Base-by-base conservation (phyloP, 2,113 vertebrate genomes). In the Podarcis muralis region DNA sequence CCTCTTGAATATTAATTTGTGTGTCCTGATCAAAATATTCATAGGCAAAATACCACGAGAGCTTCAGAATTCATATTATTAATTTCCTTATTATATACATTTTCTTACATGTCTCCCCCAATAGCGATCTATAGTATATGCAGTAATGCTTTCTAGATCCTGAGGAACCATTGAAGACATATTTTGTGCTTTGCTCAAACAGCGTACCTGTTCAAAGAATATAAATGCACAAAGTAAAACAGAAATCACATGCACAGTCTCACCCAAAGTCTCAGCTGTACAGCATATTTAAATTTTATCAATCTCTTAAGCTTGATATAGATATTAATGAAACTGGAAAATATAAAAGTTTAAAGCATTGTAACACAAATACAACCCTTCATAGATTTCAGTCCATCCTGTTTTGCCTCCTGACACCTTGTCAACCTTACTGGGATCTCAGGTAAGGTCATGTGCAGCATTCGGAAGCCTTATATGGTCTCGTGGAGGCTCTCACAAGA, bases 91-190 rank as follows among this genome's bases (percentile, higher is more conserved):
- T 76, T 86, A 83, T 4, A 8, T 59, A 40, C 2, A 23, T 91
- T 88, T 85, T 81, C 87, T 93, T 89, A 95, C 92, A 76, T 95
- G 37, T 25, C 91, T 87, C 12, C 91, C 92, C 90, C 95, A 94
- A 32, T 53, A 84, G 1, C 92, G 5, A 4, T 90, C 89, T 25
- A 94, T 12, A 22, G 6, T 6, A 13, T 0, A 2, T n/a, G 20
- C 30, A 20, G 88, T 43, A 27, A 89, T 65, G 62, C 76, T 23
- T 59, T 89, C 13, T 76, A 90, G 92, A 4, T 53, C 15, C 3
- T 59, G 0, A 11, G 13, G 86, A 90, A 95, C 83, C 92, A 96
- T 95, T 6, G 68, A 72, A 4, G 90, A 43, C 92, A 86, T 90
- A 0, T 91, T 88, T 84, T 93, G 92, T 30, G 92, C 93, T 89